phyloP scores from a whole-genome alignment of 2,888 invertebrate species.

The Vanessa cardui region DNA sequence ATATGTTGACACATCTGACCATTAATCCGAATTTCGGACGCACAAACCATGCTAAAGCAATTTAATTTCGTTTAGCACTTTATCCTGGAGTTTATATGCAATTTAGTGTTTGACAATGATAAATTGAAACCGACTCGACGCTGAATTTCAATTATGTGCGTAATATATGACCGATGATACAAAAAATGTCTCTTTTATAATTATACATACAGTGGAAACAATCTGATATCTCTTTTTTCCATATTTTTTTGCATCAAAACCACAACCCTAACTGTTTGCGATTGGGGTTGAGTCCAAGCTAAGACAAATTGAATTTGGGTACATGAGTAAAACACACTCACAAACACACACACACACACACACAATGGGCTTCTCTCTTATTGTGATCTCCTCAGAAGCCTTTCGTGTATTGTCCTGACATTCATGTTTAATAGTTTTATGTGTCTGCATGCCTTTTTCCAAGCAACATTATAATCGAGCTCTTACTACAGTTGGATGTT shows the following conservation, averaged over 20 bases:
- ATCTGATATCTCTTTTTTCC: background rate
- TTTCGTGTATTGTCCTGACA: too few species aligned
- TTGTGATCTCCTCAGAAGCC: too few species aligned
- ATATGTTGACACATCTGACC: conserved; percentile 14
- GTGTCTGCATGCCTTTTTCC: too few species aligned
- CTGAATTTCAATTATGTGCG: conserved; percentile 41
- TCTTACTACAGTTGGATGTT: too few species aligned
- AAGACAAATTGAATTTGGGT: too few species aligned
- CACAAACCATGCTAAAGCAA: conserved; percentile 26
- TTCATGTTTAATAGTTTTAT: too few species aligned
- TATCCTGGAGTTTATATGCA: conserved; percentile 39
- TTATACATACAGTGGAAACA: background rate
- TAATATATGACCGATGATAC: conserved; percentile 9
- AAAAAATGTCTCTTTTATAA: background rate
- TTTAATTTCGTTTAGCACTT: conserved; percentile 38
- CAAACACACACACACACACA: too few species aligned
- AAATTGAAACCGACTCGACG: conserved; percentile 32
- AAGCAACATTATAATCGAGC: too few species aligned
- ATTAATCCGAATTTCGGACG: conserved; percentile 28
- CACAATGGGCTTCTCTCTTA: too few species aligned
- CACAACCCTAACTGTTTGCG: too few species aligned
- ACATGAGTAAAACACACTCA: too few species aligned
- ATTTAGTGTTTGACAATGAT: conserved; percentile 44
- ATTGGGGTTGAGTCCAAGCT: too few species aligned
- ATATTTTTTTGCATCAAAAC: background rate